phyloP scores from a whole-genome alignment of 2,888 invertebrate species.

The Galerucella nymphaeae region DNA sequence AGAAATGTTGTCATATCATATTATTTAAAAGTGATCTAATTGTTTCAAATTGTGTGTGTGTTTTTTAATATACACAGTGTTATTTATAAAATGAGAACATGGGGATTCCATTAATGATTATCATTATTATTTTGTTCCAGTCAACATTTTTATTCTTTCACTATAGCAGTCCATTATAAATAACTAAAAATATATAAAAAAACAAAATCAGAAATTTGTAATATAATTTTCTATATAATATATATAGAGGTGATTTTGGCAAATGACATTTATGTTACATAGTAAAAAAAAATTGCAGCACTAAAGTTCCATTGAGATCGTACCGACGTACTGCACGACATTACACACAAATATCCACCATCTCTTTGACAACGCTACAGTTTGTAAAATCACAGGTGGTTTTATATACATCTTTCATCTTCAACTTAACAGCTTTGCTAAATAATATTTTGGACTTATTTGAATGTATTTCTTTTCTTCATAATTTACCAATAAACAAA shows the following conservation, averaged over 20 bases:
- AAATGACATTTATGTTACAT: conserved; percentile 67
- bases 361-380: conserved; percentile 23
- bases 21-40: no score
- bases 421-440: conserved; percentile 4
- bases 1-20: no score
- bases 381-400: conserved; percentile 43
- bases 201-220: conserved; percentile 33
- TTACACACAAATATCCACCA: conserved; percentile 41
- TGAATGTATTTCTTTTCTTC: neutral
- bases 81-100: no score
- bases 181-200: conserved; percentile 54
- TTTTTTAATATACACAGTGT: no score
- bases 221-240: conserved; percentile 51
- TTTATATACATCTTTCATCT: conserved; percentile 17
- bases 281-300: conserved; percentile 61
- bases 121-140: conserved; percentile 5
- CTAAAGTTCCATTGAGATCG: conserved; percentile 59
- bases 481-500: neutral
- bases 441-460: conserved; percentile 9
- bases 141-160: conserved; percentile 28
- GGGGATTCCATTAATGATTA: no score
- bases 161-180: conserved; percentile 41
- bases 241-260: conserved; percentile 64
- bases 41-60: no score
- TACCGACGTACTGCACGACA: conserved; percentile 53